These are phyloP conservation scores for Bubo scandiacus DNA, from an alignment of 2,113 vertebrate species.

Conservation along the genomic window DNA sequence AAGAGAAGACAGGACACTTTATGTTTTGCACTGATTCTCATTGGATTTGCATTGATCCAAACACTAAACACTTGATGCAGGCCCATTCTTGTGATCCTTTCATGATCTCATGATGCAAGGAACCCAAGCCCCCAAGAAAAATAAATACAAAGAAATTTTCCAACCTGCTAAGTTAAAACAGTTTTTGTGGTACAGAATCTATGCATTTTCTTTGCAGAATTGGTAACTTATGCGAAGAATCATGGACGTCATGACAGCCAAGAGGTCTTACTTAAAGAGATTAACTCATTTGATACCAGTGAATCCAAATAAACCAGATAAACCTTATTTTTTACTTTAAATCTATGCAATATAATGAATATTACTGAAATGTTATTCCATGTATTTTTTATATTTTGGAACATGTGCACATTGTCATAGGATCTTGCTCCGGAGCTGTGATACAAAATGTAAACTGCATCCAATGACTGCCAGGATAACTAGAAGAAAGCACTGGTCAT, in stretches of 20 bases:
- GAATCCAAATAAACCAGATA: background rate
- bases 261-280: constrained; percentile 7
- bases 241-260: background rate
- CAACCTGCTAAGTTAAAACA: background rate
- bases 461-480: background rate
- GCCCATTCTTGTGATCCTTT: background rate
- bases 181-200: background rate
- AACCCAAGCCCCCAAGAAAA: background rate
- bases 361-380: background rate
- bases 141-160: background rate
- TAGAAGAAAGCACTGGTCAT: background rate
- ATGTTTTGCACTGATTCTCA: background rate
- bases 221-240: background rate
- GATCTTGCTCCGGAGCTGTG: background rate
- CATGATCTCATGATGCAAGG: background rate
- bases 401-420: background rate
- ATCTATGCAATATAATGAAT: background rate
- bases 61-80: background rate
- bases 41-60: background rate
- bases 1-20: background rate
- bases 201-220: constrained; percentile 12
- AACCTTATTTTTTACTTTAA: background rate
- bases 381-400: background rate
- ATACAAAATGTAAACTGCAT: background rate
- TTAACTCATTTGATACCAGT: background rate